Evolutionary conservation across 2,888 invertebrate genomes (phyloP).

Genomic region (Cosmorhoe ocellata): DNA sequence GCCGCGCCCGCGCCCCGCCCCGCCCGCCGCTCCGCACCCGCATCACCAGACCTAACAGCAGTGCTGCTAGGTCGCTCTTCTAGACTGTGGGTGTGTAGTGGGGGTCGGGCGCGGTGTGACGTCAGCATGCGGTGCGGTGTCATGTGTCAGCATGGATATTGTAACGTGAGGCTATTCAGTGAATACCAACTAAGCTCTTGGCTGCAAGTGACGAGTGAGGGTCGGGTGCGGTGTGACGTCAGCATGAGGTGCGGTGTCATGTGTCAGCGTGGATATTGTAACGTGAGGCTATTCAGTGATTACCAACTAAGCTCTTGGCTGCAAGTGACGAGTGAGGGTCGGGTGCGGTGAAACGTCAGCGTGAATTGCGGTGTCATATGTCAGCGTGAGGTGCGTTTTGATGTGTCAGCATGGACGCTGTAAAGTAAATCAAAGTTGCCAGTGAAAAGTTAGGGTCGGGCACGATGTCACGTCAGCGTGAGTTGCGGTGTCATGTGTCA

Average conservation of each 20-base stretch:
- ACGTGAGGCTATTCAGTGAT: no score
- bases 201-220: no score
- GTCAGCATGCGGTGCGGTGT: background rate
- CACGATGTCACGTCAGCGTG: conserved; percentile 1
- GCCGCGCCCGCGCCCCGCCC: conserved; percentile 41
- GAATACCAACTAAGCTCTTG: no score
- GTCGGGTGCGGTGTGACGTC: no score
- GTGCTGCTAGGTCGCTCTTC: conserved; percentile 16
- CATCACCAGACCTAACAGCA: conserved; percentile 31
- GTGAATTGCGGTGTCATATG: no score
- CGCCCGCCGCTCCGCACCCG: conserved; percentile 43
- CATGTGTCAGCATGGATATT: background rate
- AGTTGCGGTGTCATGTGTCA: background rate
- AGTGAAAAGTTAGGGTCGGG: background rate
- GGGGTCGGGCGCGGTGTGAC: background rate
- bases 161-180: background rate
- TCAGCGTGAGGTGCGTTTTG: background rate
- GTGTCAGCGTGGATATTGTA: no score
- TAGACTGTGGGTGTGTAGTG: background rate
- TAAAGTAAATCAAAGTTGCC: no score
- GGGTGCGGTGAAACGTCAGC: no score
- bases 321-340: no score
- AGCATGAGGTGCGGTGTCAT: no score
- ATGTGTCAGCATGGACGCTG: no score
- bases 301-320: no score